Evolutionary conservation across 2,797 vertebrate species (phyloP).

Genomic region (Bradypus variegatus): DNA sequence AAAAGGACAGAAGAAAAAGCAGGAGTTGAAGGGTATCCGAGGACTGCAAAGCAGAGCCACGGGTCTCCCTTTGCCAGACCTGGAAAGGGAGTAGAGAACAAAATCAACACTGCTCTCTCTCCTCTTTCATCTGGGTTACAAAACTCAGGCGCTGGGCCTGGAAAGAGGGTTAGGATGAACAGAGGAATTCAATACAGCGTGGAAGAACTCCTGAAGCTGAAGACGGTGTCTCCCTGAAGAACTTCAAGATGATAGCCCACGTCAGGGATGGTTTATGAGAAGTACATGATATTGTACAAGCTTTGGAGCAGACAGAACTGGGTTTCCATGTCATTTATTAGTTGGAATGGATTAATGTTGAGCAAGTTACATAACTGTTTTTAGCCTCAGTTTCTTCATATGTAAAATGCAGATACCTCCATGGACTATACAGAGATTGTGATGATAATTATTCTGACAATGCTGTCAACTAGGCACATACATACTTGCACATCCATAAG

Average conservation of each 20-base stretch:
- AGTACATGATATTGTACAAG: background rate
- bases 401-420: background rate
- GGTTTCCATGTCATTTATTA: background rate
- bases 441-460: background rate
- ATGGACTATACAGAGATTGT: background rate
- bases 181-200: background rate
- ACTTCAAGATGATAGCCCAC: background rate
- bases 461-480: background rate
- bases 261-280: background rate
- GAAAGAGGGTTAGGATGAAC: background rate
- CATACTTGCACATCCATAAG: background rate
- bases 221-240: background rate
- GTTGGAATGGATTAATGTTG: background rate
- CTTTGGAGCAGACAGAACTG: background rate
- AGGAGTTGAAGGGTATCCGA: background rate
- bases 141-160: background rate
- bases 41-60: background rate
- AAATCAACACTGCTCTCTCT: background rate
- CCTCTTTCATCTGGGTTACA: background rate
- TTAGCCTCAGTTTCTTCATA: background rate
- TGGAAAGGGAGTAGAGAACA: background rate
- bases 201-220: background rate
- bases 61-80: background rate
- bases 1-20: background rate
- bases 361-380: background rate